A percentile compares a stretch with the other conserved stretches of the same genome.
Conservation (phyloP, 2,113 vertebrate species). For the Hippopotamus amphibius region DNA sequence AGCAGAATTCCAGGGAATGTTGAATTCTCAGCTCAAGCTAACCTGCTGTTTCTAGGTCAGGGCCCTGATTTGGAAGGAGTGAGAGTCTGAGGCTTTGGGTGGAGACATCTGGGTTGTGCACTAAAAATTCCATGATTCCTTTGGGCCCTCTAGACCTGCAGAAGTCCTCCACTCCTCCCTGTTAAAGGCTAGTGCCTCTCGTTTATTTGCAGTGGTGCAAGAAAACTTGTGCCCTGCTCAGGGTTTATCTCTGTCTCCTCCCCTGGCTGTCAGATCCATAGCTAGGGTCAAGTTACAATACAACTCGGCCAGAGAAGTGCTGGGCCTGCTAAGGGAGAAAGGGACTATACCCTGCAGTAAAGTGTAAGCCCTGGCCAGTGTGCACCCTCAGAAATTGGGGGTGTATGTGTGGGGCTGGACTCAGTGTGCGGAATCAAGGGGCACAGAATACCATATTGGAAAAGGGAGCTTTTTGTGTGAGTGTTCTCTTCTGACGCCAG, state of each 20-base stretch:
- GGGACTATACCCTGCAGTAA: neutral
- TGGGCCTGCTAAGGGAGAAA: neutral
- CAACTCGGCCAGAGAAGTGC: neutral
- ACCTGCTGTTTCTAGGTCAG: neutral
- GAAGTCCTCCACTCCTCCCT: neutral
- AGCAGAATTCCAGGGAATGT: neutral
- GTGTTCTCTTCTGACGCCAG: neutral
- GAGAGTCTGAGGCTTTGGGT: neutral
- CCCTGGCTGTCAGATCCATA: neutral
- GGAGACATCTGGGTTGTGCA: neutral
- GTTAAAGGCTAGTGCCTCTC: neutral
- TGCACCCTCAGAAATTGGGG: neutral
- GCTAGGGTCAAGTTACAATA: neutral
- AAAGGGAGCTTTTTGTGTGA: neutral
- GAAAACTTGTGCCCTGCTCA: neutral
- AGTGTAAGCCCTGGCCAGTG: too few species aligned
- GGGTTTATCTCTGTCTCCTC: too few species aligned
- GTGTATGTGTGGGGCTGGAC: neutral
- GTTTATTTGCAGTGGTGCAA: neutral
- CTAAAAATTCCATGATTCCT: neutral
- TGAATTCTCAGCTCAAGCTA: neutral
- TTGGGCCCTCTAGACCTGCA: neutral
- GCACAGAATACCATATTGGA: neutral
- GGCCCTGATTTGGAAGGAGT: neutral
- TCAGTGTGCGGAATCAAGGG: neutral